These are phyloP conservation scores for Watsonalla cultraria DNA, from an alignment of 2,888 invertebrate genomes.

Conservation along the genomic window DNA sequence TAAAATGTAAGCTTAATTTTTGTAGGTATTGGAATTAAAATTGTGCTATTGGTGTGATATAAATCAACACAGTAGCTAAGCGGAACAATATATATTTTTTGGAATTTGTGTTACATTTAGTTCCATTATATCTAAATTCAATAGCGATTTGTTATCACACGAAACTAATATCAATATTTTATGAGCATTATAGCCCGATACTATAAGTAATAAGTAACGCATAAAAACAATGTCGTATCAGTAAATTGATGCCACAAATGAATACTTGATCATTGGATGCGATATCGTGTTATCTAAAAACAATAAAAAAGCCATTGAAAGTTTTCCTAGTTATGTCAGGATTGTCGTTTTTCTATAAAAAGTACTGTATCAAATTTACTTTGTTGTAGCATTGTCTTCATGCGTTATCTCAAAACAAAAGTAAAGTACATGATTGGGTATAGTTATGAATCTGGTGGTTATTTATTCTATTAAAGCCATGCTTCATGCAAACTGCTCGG, in stretches of 20 bases:
- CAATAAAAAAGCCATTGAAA: slow-evolving; percentile 7
- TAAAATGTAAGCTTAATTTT: neutral
- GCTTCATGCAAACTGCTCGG: slow-evolving; percentile 64
- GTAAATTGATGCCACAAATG: slow-evolving; percentile 38
- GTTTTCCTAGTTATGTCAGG: too few species aligned
- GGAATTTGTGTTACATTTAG: too few species aligned
- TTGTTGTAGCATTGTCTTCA: neutral
- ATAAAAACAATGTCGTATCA: slow-evolving; percentile 51
- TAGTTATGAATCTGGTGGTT: slow-evolving; percentile 52
- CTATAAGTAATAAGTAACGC: slow-evolving; percentile 40
- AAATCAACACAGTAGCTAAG: too few species aligned
- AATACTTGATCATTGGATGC: slow-evolving; percentile 19
- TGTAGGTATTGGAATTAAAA: too few species aligned
- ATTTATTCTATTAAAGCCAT: slow-evolving; percentile 64
- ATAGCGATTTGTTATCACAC: neutral
- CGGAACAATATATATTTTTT: too few species aligned
- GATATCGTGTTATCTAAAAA: slow-evolving; percentile 20
- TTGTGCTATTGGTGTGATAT: too few species aligned
- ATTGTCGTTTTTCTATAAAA: neutral
- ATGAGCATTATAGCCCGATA: neutral
- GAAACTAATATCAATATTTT: neutral
- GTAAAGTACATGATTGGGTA: slow-evolving; percentile 68
- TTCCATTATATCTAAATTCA: too few species aligned
- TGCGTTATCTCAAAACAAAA: neutral
- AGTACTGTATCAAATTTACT: neutral